A percentile compares a stretch with the other conserved stretches of the same genome.
Conservation (phyloP, 2,797 vertebrate species). For the Pseudotriccus pelzelni region DNA sequence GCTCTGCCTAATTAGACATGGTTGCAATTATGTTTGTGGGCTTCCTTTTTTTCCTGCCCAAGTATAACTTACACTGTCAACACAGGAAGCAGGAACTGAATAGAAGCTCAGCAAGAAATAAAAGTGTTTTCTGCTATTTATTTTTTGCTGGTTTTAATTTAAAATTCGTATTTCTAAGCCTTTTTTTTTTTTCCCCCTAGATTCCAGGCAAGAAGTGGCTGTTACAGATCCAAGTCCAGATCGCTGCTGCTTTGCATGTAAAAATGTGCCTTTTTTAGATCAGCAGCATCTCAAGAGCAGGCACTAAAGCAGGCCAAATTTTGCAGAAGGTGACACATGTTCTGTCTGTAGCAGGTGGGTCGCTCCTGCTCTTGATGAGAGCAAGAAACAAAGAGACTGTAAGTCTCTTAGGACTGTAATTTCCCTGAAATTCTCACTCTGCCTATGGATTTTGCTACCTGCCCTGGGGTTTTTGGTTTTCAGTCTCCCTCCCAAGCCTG, state of each 20-base stretch:
- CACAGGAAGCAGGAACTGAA: conserved; percentile 54
- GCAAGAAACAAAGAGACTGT: neutral
- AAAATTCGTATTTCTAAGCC: neutral
- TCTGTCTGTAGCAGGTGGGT: neutral
- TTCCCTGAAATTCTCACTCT: neutral
- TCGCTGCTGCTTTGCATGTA: neutral
- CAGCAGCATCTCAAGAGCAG: neutral
- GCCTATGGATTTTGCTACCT: neutral
- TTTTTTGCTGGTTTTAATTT: neutral
- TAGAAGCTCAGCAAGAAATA: neutral
- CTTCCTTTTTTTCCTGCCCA: conserved; percentile 55
- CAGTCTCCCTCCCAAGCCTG: neutral
- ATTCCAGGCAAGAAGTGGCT: neutral
- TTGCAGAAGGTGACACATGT: neutral
- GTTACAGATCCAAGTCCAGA: neutral
- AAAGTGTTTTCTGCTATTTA: conserved; percentile 18
- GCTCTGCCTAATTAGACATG: conserved; percentile 86
- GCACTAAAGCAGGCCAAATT: neutral
- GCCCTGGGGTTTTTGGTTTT: neutral
- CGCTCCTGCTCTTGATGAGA: neutral
- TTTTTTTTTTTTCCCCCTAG: neutral
- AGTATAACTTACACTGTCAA: conserved; percentile 40
- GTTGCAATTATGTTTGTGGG: conserved; percentile 81
- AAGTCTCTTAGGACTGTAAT: neutral
- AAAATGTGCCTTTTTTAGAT: neutral